Conservation (phyloP, 2,888 invertebrate genomes). For the Loripinus fragilis region DNA sequence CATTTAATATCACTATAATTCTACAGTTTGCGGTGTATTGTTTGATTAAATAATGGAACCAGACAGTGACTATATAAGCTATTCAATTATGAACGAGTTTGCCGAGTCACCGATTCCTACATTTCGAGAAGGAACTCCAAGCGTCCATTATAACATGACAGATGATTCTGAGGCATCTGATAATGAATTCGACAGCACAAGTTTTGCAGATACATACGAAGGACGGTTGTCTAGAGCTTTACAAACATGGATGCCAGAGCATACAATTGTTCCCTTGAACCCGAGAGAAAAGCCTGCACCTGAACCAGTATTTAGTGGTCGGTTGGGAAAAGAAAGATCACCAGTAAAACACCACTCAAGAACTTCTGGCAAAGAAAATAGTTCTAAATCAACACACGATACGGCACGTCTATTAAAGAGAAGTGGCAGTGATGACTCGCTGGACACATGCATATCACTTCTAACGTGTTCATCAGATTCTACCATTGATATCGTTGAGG, state of each 20-base stretch:
- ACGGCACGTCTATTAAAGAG: slow-evolving; percentile 43
- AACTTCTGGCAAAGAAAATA: slow-evolving; percentile 5
- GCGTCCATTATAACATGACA: slow-evolving; percentile 42
- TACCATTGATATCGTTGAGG: slow-evolving; percentile 20
- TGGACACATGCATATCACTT: slow-evolving; percentile 68
- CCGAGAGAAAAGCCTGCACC: slow-evolving; percentile 60
- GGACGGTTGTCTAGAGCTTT: slow-evolving; percentile 66
- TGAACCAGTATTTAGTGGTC: slow-evolving; percentile 71
- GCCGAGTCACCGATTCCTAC: slow-evolving; percentile 44
- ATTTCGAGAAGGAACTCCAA: slow-evolving; percentile 38
- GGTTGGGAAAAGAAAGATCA: slow-evolving; percentile 58
- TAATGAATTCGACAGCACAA: slow-evolving; percentile 36
- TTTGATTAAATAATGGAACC: background rate
- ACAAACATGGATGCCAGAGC: slow-evolving; percentile 72
- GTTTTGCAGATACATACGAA: slow-evolving; percentile 59
- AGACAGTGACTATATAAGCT: background rate
- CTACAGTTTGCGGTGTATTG: background rate
- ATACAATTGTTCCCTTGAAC: slow-evolving; percentile 58
- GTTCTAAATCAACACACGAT: background rate
- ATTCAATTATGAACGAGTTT: slow-evolving; percentile 27
- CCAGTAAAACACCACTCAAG: slow-evolving; percentile 16
- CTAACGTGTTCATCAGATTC: slow-evolving; percentile 62
- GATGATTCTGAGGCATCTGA: slow-evolving; percentile 36
- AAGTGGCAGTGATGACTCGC: slow-evolving; percentile 69
- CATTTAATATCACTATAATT: background rate